These are phyloP conservation scores for Xylocampa areola DNA, from an alignment of 2,888 invertebrate genomes.

Conservation along the genomic window DNA sequence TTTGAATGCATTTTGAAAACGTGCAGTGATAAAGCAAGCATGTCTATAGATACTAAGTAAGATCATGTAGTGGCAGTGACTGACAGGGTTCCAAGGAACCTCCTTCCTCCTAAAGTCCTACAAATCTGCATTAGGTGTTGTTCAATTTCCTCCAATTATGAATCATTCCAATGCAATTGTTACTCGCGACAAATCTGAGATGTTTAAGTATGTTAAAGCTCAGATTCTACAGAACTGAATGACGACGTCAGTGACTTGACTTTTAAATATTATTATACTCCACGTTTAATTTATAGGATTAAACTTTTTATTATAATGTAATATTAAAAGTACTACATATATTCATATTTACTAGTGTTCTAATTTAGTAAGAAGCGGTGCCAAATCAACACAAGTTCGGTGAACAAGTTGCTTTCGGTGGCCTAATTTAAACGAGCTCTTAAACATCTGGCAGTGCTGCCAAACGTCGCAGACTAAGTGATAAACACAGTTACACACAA, in stretches of 20 bases:
- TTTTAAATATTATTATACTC: not conserved
- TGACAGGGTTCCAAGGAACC: not conserved
- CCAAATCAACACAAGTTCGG: slow-evolving; percentile 50
- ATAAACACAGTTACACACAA: slow-evolving; percentile 33
- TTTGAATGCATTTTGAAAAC: no score
- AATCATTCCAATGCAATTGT: no score
- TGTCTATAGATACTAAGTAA: no score
- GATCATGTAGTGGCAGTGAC: not conserved
- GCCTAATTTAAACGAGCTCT: slow-evolving; percentile 58
- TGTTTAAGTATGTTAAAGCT: not conserved
- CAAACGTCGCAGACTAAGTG: slow-evolving; percentile 43
- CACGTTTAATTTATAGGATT: no score
- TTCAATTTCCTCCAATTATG: no score
- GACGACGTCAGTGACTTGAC: not conserved
- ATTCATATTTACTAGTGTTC: slow-evolving; percentile 24
- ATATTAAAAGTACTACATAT: not conserved
- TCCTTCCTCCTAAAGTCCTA: not conserved
- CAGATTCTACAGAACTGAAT: slow-evolving; percentile 2
- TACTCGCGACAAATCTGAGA: not conserved
- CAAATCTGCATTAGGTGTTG: not conserved
- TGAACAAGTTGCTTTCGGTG: slow-evolving; percentile 44
- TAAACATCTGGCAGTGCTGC: slow-evolving; percentile 46
- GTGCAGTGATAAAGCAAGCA: no score
- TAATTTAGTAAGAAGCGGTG: slow-evolving; percentile 34
- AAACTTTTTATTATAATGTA: not conserved